Evolutionary conservation across 2,797 vertebrate species (phyloP), one percentile per base, ranked within the genome.

Genomic region (Crocodylus rhombifer): DNA sequence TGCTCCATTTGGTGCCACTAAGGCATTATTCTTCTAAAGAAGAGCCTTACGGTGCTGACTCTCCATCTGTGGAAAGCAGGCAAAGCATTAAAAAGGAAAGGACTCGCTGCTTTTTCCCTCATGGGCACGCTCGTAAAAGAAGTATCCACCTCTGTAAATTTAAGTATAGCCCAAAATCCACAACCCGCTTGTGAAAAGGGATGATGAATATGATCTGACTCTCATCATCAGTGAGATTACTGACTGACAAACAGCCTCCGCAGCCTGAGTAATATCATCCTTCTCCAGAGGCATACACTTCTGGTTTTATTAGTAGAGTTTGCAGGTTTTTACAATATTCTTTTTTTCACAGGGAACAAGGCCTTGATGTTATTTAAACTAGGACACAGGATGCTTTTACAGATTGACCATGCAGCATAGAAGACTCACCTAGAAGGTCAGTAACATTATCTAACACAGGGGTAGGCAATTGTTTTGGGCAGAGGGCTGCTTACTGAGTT

Each of bases 1-100:
- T 51, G 25, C 30, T 84, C 65, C 1, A 0, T 12, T 83, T 4
- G 0, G 3, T 90, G 92, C 64, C 95, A 94, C 84, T 89, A 14
- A 92, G 91, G 76, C 91, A 55, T 89, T 69, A 11, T 30, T 79
- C 28, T 18, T 58, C 95, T 76, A 36, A 87, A 77, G 64, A 79
- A 30, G 84, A 62, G 21, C 7, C 92, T 86, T 51, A 33, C 82
- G 90, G 25, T 77, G 80, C 82, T 0, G 4, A 86, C 33, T 71
- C 58, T 61, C 91, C 88, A 57, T 91, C 91, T 96, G 94, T 18
- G 94, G 55, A 17, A 67, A 79, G 80, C 86, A 57, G 42, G 79
- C 73, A 80, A 84, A 90, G 78, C 30, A 89, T 90, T 84, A 2
- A 1, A 86, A 65, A 60, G 16, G 71, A 51, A 76, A 85, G 75